Evolutionary conservation across 1,140 invertebrate genomes (phyloP).

Genomic region (Tenebrio molitor): DNA sequence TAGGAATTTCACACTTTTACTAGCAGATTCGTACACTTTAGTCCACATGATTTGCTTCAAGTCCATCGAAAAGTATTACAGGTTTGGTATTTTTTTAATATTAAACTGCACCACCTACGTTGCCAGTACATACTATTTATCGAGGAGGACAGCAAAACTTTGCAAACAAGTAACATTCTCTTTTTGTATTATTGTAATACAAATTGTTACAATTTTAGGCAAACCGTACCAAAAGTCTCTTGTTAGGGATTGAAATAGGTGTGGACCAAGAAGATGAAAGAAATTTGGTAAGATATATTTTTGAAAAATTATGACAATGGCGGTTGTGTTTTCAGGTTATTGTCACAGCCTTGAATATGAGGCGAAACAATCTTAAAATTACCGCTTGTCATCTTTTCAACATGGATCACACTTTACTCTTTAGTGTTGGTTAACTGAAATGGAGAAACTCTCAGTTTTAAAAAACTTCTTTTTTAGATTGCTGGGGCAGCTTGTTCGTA

Average conservation of each 20-base stretch:
- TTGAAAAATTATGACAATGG: too few relatives aligned
- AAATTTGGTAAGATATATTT: too few relatives aligned
- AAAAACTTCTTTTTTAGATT: not conserved
- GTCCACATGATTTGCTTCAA: conserved; percentile 22
- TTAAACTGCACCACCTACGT: not conserved
- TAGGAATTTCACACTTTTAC: conserved; percentile 12
- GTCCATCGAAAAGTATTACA: not conserved
- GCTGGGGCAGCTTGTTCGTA: conserved; percentile 38
- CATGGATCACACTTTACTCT: conserved; percentile 39
- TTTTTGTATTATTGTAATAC: not conserved
- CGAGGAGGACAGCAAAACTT: not conserved
- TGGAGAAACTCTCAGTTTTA: too few relatives aligned
- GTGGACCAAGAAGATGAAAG: conserved; percentile 16
- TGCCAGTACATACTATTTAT: not conserved
- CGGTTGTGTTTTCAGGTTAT: too few relatives aligned
- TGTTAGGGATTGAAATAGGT: conserved; percentile 26
- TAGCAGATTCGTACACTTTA: conserved; percentile 18
- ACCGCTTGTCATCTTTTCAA: conserved; percentile 38
- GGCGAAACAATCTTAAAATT: conserved; percentile 31
- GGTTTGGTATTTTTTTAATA: not conserved
- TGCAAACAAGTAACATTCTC: not conserved
- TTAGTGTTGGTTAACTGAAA: conserved; percentile 45
- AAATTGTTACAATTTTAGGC: not conserved
- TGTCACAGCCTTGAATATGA: conserved; percentile 6
- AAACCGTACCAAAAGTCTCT: conserved; percentile 12